These are phyloP conservation scores for Netelia melanura DNA, from an alignment of 2,888 invertebrate genomes.

Conservation along the genomic window DNA sequence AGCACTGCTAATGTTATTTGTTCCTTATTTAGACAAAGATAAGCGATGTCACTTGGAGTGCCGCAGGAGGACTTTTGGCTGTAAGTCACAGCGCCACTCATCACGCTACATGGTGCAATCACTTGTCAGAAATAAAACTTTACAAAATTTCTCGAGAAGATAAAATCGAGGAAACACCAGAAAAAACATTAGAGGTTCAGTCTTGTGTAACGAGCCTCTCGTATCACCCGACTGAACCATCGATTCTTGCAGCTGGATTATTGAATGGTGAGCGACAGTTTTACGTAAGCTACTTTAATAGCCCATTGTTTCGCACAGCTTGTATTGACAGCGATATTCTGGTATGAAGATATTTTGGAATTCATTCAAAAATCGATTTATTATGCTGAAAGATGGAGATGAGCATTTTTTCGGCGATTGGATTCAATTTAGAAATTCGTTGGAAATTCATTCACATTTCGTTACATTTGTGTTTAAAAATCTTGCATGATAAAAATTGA, in stretches of 20 bases:
- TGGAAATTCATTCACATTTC: not conserved
- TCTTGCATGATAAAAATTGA: not conserved
- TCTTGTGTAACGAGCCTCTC: constrained; percentile 84
- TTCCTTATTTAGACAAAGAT: constrained; percentile 79
- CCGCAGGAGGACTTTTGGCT: constrained; percentile 80
- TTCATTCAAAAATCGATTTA: too few species aligned
- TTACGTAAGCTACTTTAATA: constrained; percentile 15
- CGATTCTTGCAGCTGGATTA: constrained; percentile 85
- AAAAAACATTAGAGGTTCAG: constrained; percentile 78
- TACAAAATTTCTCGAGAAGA: constrained; percentile 79
- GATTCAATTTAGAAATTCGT: too few species aligned
- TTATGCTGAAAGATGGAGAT: too few species aligned
- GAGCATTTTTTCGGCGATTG: too few species aligned
- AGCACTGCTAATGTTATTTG: not conserved
- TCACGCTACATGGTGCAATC: constrained; percentile 82
- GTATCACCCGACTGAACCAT: constrained; percentile 85
- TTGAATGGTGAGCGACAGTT: constrained; percentile 78
- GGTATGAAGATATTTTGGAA: too few species aligned
- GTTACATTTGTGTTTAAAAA: not conserved
- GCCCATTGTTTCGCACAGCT: too few species aligned
- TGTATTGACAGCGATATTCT: too few species aligned
- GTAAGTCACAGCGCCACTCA: constrained; percentile 76
- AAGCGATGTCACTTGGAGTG: constrained; percentile 81
- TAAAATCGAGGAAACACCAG: constrained; percentile 73
- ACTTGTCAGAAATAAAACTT: constrained; percentile 79